Base-by-base conservation (phyloP, 2,797 vertebrate species). In the Chaetophractus vellerosus region DNA sequence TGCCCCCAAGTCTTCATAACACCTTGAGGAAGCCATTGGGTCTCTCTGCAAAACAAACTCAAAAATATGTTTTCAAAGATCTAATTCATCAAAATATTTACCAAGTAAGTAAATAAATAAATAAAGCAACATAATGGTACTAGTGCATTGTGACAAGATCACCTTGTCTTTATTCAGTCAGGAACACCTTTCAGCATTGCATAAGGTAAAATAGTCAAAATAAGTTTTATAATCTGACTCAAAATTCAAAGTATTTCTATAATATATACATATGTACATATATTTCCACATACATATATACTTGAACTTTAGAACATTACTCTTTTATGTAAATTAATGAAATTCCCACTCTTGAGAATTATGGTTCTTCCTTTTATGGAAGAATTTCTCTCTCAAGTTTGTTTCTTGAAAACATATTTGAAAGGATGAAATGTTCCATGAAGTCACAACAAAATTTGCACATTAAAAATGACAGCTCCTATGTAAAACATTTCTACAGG, bases 381-480 rank as follows among this genome's bases (percentile, higher is more conserved):
- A 91, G 6, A 72, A 71, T 45, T 59, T 88, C 9, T 57, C 38
- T 90, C 23, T 83, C 36, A 64, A 78, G 1, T 1, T 76, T 79
- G 24, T 81, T 82, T 84, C 68, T 90, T 84, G 71, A 85, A 91
- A 94, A 85, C 88, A 68, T 41, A 74, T 88, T 90, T 91, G 36
- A 89, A 61, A 89, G 38, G 52, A 82, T 66, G 90, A 68, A 45
- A 81, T 50, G 3, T 85, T 59, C 48, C 9, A 81, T 71, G 64
- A 79, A 96, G 89, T 36, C 26, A 5, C 36, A 94, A 92, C 57
- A 76, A 93, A 64, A 79, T 93, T 23, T 78, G 38, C 59, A 66
- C 52, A 87, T 93, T 94, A 96, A 94, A 92, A 95, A 90, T 78
- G 85, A 93, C 87, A 71, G 50, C 16, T 75, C 59, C n/a, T 90